These are phyloP conservation scores for Macrotus californicus DNA, from an alignment of 2,113 vertebrate genomes.

Conservation along the genomic window DNA sequence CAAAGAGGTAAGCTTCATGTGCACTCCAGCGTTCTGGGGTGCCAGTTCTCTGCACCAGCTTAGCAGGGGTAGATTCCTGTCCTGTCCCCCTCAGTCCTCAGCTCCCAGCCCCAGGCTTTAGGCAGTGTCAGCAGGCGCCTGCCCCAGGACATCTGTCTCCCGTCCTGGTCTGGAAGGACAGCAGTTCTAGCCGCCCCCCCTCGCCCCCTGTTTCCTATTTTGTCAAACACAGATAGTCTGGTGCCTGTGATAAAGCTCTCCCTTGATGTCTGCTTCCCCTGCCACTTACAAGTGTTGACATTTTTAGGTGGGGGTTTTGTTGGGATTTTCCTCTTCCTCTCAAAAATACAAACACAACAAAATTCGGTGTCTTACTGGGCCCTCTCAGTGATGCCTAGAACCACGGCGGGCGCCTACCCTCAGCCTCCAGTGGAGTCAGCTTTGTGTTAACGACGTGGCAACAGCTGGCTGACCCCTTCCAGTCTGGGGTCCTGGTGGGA, in stretches of 20 bases:
- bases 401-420: neutral
- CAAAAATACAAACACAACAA: neutral
- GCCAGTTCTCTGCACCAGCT: neutral
- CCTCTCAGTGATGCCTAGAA: neutral
- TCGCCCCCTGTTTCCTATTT: neutral
- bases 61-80: neutral
- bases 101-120: neutral
- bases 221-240: neutral
- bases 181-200: accelerated
- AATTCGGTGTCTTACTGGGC: neutral
- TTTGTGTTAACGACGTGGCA: neutral
- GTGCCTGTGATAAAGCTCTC: neutral
- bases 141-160: neutral
- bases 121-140: neutral
- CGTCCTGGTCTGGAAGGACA: neutral
- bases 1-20: neutral
- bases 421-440: neutral
- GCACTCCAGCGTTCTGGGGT: neutral
- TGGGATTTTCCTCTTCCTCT: neutral
- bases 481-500: neutral
- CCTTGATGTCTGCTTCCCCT: neutral
- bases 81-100: neutral
- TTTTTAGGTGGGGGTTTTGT: neutral
- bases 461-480: neutral
- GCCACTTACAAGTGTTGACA: neutral